phyloP scores from a whole-genome alignment of 2,797 vertebrate genomes.

The Prionace glauca region DNA sequence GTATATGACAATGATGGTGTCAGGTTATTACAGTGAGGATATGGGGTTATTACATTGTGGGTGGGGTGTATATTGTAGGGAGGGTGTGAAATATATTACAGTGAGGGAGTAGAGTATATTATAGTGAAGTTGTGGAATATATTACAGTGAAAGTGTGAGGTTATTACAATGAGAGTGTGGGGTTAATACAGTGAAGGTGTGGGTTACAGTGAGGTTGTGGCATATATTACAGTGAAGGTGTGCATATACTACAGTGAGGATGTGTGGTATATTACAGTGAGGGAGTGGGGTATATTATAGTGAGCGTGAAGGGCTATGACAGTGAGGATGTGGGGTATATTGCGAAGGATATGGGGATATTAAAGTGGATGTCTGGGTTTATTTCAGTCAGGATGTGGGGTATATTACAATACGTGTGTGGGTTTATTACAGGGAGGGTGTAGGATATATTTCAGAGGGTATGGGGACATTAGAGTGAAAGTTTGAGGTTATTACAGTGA shows the following conservation, averaged over 20 bases:
- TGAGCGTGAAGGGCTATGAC: neutral
- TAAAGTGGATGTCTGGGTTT: too few species aligned
- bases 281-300: neutral
- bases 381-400: neutral
- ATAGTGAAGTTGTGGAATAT: neutral
- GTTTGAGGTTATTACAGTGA: neutral
- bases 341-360: too few species aligned
- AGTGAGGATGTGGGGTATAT: too few species aligned
- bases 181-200: neutral
- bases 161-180: neutral
- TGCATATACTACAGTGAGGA: neutral
- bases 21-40: neutral
- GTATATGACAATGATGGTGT: neutral
- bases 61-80: neutral
- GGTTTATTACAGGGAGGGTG: neutral
- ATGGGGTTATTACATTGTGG: neutral
- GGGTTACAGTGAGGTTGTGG: neutral
- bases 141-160: neutral
- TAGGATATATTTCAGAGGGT: neutral
- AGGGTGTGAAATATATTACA: neutral
- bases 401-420: neutral
- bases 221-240: neutral
- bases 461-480: neutral
- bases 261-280: neutral
- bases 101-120: neutral